Base-by-base conservation (phyloP, 2,888 invertebrate species). In the Toxonevra muliebris region DNA sequence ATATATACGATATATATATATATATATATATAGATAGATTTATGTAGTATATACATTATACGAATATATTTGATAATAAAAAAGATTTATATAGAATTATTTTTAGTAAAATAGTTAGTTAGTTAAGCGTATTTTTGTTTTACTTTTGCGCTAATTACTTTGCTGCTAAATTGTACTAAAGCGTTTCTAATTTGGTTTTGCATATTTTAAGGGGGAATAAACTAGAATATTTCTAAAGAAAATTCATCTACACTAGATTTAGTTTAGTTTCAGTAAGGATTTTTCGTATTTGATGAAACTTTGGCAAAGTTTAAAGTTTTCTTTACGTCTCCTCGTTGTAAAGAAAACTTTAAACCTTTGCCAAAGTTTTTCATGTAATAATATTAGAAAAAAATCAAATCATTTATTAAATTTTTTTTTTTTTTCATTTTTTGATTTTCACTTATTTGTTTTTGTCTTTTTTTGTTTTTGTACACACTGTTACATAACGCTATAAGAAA, bases 311-410 rank as follows among this genome's bases (percentile, higher is more conserved):
- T 80, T 79, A 74, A 79, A 78, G 69, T 70, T 66, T 66, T 54
- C 48, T 65, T 57, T 50, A 19, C 10, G 30, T 53, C 60, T 20
- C 41, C 45, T 50, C 45, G 30, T 57, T 61, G 68, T 30, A 30
- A 30, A 30, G 59, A 64, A 66, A 75, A 77, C 76, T 80, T 81
- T 79, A 76, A 73, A 71, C 73, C 77, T 75, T 80, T 80, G 81
- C 76, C 77, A 81, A 81, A 79, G 78, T 76, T 80, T 77, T 76
- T 69, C 55, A 74, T 71, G 71, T 72, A 74, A 73, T 74, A 76
- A 79, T 77, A 76, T 73, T 78, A 81, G 81, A 81, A 81, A 81
- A 81, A 81, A 81, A 81, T 81, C 81, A 81, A 81, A 81, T 81
- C 81, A 81, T 80, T 81, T 74, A 74, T 64, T 62, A 15, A 55